Conservation (phyloP, 2,888 invertebrate species). For the Pherbina coryleti region DNA sequence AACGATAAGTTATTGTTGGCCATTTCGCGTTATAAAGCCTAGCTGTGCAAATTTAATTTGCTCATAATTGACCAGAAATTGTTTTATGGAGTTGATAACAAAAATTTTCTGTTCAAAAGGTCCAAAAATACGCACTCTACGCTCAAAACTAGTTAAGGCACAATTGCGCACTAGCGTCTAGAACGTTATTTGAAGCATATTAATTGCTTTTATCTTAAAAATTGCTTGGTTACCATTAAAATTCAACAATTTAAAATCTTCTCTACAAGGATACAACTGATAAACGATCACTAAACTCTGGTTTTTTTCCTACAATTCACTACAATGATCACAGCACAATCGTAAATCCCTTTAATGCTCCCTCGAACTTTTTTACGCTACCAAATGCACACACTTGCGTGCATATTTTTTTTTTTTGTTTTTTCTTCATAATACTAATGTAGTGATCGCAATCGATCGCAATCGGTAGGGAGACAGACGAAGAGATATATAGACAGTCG, state of each 20-base stretch:
- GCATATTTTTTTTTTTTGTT: not conserved
- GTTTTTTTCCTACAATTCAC: not conserved
- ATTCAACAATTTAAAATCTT: not conserved
- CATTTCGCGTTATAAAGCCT: too few species aligned
- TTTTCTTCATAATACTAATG: slow-evolving; percentile 1
- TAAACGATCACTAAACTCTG: slow-evolving; percentile 10
- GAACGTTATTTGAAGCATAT: not conserved
- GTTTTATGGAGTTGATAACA: too few species aligned
- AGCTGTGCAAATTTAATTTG: too few species aligned
- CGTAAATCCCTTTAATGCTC: not conserved
- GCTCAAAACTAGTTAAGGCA: too few species aligned
- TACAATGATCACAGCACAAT: not conserved
- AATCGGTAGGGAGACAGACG: not conserved
- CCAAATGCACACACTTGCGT: not conserved
- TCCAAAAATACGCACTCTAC: too few species aligned
- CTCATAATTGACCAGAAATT: too few species aligned
- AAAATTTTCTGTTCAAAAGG: too few species aligned
- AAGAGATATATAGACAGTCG: slow-evolving; percentile 40
- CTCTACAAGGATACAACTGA: not conserved
- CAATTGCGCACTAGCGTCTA: too few species aligned
- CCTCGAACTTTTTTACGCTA: not conserved
- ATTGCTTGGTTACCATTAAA: not conserved
- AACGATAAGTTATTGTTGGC: too few species aligned
- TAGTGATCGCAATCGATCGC: slow-evolving; percentile 17
- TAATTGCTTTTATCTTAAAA: too few species aligned